A percentile compares a stretch with the other conserved stretches of the same genome.
phyloP scores from a whole-genome alignment of 1,140 invertebrate genomes.

The Prorops nasuta region DNA sequence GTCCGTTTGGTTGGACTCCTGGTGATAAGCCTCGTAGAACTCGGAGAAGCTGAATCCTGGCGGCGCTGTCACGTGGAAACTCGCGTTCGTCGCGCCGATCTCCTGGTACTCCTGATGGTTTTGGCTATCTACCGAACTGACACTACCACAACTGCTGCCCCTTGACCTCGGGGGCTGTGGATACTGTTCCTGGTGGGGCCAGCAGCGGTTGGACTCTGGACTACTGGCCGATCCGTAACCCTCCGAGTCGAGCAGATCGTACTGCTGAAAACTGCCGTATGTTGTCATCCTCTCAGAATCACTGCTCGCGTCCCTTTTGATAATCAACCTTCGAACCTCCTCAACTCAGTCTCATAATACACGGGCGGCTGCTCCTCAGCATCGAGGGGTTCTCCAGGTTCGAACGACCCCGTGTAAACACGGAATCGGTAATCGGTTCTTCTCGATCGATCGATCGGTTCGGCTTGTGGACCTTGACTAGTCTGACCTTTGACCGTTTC shows the following conservation, averaged over 20 bases:
- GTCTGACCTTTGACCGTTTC: too few relatives aligned
- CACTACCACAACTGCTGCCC: constrained; percentile 47
- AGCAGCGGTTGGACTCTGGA: constrained; percentile 43
- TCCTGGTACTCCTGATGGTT: constrained; percentile 39
- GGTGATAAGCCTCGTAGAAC: constrained; percentile 45
- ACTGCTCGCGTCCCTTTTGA: neutral
- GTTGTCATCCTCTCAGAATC: constrained; percentile 35
- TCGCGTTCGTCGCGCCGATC: constrained; percentile 12
- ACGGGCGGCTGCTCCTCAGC: too few relatives aligned
- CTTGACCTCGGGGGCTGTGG: constrained; percentile 46
- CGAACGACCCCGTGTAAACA: neutral
- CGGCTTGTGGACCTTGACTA: neutral
- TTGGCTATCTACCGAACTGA: constrained; percentile 47
- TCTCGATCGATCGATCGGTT: constrained; percentile 2
- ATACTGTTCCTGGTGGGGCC: constrained; percentile 37
- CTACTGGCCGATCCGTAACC: constrained; percentile 51
- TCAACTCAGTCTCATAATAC: too few relatives aligned
- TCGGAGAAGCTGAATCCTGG: constrained; percentile 37
- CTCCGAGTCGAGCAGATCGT: constrained; percentile 49
- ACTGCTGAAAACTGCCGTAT: constrained; percentile 44
- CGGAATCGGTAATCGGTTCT: too few relatives aligned
- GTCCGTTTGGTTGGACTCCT: constrained; percentile 23
- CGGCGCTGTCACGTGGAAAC: constrained; percentile 25
- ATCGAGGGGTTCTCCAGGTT: too few relatives aligned
- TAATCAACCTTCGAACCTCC: too few relatives aligned